Evolutionary conservation across 2,113 vertebrate species (phyloP).

Genomic region (Eclectus roratus): DNA sequence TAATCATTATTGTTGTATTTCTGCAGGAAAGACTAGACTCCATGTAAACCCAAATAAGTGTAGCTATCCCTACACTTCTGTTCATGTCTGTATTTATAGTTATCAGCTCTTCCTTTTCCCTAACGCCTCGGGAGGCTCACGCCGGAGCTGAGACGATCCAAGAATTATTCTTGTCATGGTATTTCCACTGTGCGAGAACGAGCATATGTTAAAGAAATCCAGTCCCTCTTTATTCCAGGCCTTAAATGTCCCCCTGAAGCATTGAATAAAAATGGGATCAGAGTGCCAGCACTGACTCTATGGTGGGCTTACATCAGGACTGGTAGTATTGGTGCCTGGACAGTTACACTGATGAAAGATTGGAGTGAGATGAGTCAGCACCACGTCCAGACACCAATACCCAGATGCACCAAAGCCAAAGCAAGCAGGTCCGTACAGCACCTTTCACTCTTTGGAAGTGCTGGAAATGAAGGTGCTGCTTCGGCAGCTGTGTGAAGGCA

Average conservation of each 20-base stretch:
- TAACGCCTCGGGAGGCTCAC: background rate
- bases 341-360: background rate
- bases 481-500: background rate
- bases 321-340: accelerated
- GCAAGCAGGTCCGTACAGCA: background rate
- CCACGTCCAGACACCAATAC: accelerated
- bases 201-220: background rate
- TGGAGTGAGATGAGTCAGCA: accelerated
- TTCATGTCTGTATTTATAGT: background rate
- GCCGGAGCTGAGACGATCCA: background rate
- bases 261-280: background rate
- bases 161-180: background rate
- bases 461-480: background rate
- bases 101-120: background rate
- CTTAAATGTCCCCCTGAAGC: background rate
- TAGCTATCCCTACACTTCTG: background rate
- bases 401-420: background rate
- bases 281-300: background rate
- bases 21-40: background rate
- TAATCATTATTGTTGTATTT: background rate
- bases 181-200: background rate
- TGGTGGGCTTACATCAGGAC: background rate
- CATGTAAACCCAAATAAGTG: background rate
- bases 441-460: background rate
- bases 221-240: background rate